Evolutionary conservation across 2,888 invertebrate genomes (phyloP), one percentile per base, ranked within the genome.

Genomic region (Phorcus lineatus): DNA sequence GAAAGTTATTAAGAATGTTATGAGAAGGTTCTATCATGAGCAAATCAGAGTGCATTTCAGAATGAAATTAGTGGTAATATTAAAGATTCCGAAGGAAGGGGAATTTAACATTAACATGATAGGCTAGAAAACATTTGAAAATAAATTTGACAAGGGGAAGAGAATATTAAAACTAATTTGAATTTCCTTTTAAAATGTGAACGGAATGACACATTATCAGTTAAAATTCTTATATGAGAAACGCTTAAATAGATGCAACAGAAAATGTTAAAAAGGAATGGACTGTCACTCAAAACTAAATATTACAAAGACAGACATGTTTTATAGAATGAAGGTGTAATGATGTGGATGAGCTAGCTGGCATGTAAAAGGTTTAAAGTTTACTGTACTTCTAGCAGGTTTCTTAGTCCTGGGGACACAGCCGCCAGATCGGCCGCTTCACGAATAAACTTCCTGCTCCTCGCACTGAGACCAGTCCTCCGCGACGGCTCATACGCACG

Each of bases 381-480:
- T 19, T 80, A 80, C 80, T 79, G 87, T 91, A 92, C 92, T 88
- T 92, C 92, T 83, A 91, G 88, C 75, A 92, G 80, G 74, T 82
- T 81, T 80, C 90, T 89, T 19, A 92, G 87, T 83, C 91, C 92
- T 0, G 92, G 92, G 1, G 90, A 86, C 7, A 85, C 75, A 31
- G 88, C 67, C 6, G 88, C 89, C 31, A 92, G 83, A 24, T 92
- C 91, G 16, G 89, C 86, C 1, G 91, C 87, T 55, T 91, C 90
- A n/a, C 92, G 84, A 78, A 91, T 88, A 36, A 90, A 88, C 82
- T 88, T 89, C 80, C 88, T 86, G 80, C 91, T 92, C 55, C 88
- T 84, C 7, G 88, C 86, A 85, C 91, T 92, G 11, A 92, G 78
- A 40, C 84, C 81, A 28, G 81, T 83, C 11, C 70, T 66, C 19